Conservation (phyloP, 2,113 vertebrate species). For the Morone saxatilis region DNA sequence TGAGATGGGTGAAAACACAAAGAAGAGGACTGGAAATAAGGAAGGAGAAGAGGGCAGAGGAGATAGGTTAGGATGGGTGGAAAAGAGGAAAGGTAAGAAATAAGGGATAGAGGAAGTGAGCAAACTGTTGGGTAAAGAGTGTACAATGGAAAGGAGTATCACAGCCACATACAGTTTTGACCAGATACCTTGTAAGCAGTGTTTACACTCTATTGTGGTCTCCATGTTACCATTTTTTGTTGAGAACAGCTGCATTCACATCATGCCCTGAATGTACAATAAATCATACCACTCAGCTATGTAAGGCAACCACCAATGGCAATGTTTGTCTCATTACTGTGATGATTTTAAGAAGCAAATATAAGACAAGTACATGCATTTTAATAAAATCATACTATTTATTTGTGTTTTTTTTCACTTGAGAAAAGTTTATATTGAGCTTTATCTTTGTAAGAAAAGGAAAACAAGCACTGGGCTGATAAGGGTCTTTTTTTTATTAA, state of each 20-base stretch:
- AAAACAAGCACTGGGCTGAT: neutral
- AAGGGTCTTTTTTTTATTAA: neutral
- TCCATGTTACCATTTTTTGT: constrained; percentile 1
- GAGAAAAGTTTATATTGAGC: neutral
- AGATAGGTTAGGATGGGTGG: neutral
- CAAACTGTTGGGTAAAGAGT: neutral
- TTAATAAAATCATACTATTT: neutral
- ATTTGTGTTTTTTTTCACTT: neutral
- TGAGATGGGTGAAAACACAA: neutral
- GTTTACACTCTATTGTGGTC: neutral
- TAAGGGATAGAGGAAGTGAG: constrained; percentile 9
- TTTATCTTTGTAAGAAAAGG: neutral
- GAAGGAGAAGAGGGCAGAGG: neutral
- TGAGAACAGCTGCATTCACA: constrained; percentile 47
- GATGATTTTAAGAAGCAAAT: neutral
- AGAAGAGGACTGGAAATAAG: neutral
- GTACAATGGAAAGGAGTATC: constrained; percentile 29
- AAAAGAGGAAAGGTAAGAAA: neutral
- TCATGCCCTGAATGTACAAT: neutral
- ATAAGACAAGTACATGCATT: neutral
- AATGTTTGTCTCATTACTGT: neutral
- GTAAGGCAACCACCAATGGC: constrained; percentile 1
- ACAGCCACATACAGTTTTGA: constrained; percentile 61
- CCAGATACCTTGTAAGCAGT: neutral
- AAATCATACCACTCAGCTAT: neutral